Conservation (phyloP, 2,113 vertebrate species). For the Cinclus mexicanus region DNA sequence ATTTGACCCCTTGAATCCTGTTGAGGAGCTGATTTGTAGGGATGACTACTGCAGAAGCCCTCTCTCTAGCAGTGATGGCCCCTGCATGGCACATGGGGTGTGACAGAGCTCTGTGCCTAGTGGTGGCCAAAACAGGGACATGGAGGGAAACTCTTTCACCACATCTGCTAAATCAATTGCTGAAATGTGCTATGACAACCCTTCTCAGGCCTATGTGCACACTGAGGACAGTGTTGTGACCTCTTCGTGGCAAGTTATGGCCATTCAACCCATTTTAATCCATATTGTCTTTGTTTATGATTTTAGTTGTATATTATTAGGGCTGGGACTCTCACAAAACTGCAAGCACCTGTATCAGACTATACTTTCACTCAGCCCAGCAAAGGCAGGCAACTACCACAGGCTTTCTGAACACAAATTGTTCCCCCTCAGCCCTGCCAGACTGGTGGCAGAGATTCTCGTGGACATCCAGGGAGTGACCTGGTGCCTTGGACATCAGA, state of each 20-base stretch:
- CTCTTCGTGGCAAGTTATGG: not conserved
- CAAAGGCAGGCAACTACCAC: not conserved
- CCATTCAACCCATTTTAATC: not conserved
- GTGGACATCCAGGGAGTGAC: not conserved
- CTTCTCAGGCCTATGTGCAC: not conserved
- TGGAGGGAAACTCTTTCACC: not conserved
- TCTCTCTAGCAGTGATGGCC: not conserved
- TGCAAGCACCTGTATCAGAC: not conserved
- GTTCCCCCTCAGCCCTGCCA: not conserved
- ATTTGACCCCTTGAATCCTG: not conserved
- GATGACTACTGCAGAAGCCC: not conserved
- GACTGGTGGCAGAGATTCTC: not conserved
- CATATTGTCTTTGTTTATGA: not conserved
- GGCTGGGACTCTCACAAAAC: not conserved
- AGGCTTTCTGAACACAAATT: not conserved
- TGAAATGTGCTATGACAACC: not conserved
- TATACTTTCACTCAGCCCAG: not conserved
- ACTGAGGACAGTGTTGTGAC: not conserved
- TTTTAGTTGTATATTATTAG: not conserved
- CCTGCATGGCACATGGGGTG: rapidly evolving
- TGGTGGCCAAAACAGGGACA: not conserved
- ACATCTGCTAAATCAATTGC: not conserved
- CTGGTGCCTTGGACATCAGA: not conserved
- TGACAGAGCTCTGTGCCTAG: not conserved
- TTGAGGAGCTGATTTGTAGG: not conserved